Evolutionary conservation across 2,797 vertebrate species (phyloP).

Genomic region (Girardinus metallicus): DNA sequence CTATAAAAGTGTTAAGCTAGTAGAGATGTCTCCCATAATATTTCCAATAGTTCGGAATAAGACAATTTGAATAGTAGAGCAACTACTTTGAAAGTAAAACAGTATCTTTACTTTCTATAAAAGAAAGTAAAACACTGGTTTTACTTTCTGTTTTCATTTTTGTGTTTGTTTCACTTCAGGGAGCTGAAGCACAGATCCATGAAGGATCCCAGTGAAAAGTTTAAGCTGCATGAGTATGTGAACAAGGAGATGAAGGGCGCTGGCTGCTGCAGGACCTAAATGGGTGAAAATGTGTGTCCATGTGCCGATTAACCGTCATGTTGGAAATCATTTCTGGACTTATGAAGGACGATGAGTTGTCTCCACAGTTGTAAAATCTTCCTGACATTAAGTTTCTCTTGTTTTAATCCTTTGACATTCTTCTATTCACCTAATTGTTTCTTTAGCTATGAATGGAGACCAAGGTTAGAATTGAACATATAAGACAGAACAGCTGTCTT

Average conservation of each 20-base stretch:
- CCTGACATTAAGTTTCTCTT: constrained; percentile 1
- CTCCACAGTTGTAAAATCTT: constrained; percentile 47
- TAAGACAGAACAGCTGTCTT: constrained; percentile 16
- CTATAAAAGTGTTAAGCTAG: too few species aligned
- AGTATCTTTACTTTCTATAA: too few species aligned
- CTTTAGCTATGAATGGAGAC: constrained; percentile 64
- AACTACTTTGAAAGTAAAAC: not conserved
- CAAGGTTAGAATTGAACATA: constrained; percentile 19
- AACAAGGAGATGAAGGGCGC: constrained; percentile 86
- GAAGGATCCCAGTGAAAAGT: constrained; percentile 86
- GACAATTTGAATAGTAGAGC: not conserved
- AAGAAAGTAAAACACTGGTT: not conserved
- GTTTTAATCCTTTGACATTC: constrained; percentile 7
- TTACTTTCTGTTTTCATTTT: not conserved
- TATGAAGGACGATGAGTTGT: constrained; percentile 50
- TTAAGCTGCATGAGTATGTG: constrained; percentile 92
- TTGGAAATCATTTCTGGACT: constrained; percentile 29
- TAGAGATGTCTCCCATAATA: too few species aligned
- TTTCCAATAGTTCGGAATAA: too few species aligned
- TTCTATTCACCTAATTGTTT: constrained; percentile 30
- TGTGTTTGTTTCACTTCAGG: constrained; percentile 67
- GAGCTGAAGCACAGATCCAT: constrained; percentile 90
- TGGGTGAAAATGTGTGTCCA: constrained; percentile 24
- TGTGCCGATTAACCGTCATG: constrained; percentile 15
- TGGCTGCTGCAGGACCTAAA: constrained; percentile 86